A percentile compares a stretch with the other conserved stretches of the same genome.
Evolutionary conservation across 1,140 invertebrate genomes (phyloP).

Genomic region (Danaus melanippus): DNA sequence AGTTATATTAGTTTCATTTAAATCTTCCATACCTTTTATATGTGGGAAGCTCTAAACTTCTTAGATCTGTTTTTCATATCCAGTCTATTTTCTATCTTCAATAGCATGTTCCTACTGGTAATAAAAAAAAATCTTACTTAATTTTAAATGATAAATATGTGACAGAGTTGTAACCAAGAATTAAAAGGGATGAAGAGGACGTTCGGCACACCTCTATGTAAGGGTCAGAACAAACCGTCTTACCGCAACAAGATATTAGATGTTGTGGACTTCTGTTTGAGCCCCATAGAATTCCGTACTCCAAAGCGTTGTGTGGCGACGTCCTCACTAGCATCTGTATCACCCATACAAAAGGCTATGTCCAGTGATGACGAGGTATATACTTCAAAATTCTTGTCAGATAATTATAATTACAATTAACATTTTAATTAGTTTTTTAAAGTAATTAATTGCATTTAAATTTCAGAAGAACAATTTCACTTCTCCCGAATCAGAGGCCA

Average conservation of each 20-base stretch:
- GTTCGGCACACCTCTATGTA: conserved; percentile 52
- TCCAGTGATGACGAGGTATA: conserved; percentile 54
- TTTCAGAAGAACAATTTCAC: conserved; percentile 62
- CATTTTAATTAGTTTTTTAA: no score
- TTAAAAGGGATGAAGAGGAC: conserved; percentile 57
- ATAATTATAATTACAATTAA: no score
- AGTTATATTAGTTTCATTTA: no score
- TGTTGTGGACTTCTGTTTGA: conserved; percentile 50
- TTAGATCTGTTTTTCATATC: no score
- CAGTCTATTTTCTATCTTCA: no score
- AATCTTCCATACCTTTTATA: no score
- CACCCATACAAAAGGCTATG: conserved; percentile 40
- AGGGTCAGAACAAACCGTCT: conserved; percentile 29
- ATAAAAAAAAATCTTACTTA: no score
- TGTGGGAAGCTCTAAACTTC: no score
- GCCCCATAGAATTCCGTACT: conserved; percentile 50
- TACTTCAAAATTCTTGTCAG: background rate
- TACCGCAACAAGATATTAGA: conserved; percentile 56
- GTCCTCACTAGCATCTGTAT: conserved; percentile 47
- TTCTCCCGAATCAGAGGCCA: conserved; percentile 54
- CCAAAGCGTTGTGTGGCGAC: conserved; percentile 34
- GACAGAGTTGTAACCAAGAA: conserved; percentile 44
- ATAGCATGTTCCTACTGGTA: no score
- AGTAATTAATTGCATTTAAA: background rate
- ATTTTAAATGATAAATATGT: background rate